Evolutionary conservation across 2,797 vertebrate species (phyloP).

Genomic region (Catamblyrhynchus diadema): DNA sequence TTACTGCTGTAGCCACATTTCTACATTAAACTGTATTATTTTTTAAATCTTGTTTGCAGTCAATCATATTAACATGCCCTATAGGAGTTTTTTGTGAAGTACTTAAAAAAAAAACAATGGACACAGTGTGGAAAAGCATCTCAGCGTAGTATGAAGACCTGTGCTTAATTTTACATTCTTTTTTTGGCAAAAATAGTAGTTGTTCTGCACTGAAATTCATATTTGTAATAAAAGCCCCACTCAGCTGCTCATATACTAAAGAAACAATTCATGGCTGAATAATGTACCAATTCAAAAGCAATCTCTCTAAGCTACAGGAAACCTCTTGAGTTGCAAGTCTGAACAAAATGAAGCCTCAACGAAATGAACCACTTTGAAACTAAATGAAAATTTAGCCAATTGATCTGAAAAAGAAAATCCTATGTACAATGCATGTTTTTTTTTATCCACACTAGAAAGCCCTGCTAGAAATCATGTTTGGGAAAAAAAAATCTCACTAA

Average conservation of each 20-base stretch:
- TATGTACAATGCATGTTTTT: background rate
- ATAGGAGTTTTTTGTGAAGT: background rate
- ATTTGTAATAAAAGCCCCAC: slow-evolving; percentile 56
- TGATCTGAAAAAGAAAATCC: slow-evolving; percentile 47
- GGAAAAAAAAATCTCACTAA: background rate
- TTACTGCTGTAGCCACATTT: background rate
- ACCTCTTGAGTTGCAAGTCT: slow-evolving; percentile 64
- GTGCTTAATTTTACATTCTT: slow-evolving; percentile 48
- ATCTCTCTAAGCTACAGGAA: slow-evolving; percentile 74
- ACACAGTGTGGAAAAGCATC: background rate
- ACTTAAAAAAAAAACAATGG: background rate
- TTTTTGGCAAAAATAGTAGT: slow-evolving; percentile 62
- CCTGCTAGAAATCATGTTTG: background rate
- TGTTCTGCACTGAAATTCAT: slow-evolving; percentile 58
- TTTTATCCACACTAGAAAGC: background rate
- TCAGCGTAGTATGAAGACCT: background rate
- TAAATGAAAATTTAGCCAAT: slow-evolving; percentile 72
- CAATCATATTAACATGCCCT: background rate
- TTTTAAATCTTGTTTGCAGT: background rate
- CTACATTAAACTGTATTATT: background rate
- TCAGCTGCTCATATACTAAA: slow-evolving; percentile 72
- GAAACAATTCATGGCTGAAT: slow-evolving; percentile 76
- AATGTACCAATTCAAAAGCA: slow-evolving; percentile 74
- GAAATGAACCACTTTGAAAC: slow-evolving; percentile 61
- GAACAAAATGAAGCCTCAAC: slow-evolving; percentile 62